Evolutionary conservation across 2,888 invertebrate species (phyloP).

Genomic region (Spilosoma lubricipeda): DNA sequence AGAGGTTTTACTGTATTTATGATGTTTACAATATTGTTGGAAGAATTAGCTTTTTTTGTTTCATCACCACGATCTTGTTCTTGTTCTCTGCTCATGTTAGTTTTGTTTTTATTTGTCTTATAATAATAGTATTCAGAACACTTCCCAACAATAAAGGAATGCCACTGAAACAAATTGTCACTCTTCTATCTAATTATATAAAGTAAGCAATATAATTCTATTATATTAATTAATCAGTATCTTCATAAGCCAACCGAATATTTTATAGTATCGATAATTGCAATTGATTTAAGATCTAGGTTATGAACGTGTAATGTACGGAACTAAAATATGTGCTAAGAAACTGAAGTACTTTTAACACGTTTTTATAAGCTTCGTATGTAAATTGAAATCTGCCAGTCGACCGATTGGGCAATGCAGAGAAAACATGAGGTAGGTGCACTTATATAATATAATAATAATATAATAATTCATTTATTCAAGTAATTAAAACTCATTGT

Average conservation of each 20-base stretch:
- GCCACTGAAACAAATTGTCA: not conserved
- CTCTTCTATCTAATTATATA: not conserved
- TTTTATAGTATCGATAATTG: not conserved
- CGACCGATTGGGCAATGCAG: too few species aligned
- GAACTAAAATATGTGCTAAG: too few species aligned
- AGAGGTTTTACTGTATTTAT: not conserved
- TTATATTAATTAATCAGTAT: constrained; percentile 6
- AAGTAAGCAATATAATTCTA: not conserved
- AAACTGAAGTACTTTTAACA: too few species aligned
- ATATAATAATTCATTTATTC: too few species aligned
- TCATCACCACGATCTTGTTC: not conserved
- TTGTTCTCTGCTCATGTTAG: constrained; percentile 46
- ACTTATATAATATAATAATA: too few species aligned
- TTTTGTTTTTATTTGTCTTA: not conserved
- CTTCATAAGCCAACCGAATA: not conserved
- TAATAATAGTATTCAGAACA: too few species aligned
- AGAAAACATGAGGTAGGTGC: too few species aligned
- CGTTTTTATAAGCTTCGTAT: too few species aligned
- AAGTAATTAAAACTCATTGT: too few species aligned
- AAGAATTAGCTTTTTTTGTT: not conserved
- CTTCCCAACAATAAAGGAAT: not conserved
- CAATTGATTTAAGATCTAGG: too few species aligned
- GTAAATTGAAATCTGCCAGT: too few species aligned
- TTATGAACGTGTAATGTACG: too few species aligned
- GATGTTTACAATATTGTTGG: not conserved